Evolutionary conservation across 1,140 invertebrate species (phyloP).

Genomic region (Drosophila funebris): DNA sequence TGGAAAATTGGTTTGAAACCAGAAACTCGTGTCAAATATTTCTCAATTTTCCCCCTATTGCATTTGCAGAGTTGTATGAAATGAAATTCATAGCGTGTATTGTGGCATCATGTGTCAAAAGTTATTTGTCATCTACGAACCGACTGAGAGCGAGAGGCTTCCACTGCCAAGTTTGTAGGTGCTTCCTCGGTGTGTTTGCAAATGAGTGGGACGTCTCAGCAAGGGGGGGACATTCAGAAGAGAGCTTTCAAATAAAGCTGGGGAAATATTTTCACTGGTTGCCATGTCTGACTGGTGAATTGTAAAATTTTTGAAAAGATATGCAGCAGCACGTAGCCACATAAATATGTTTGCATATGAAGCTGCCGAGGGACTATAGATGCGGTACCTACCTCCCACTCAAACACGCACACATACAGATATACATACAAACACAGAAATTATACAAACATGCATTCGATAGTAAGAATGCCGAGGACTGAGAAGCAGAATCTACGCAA

Average conservation of each 20-base stretch:
- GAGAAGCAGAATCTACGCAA: constrained; percentile 14
- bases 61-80: constrained; percentile 13
- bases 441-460: constrained; percentile 17
- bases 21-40: constrained; percentile 13
- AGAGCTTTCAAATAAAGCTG: constrained; percentile 27
- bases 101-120: constrained; percentile 58
- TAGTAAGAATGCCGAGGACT: constrained; percentile 6
- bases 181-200: constrained; percentile 16
- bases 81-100: constrained; percentile 45
- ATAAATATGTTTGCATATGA: constrained; percentile 60
- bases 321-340: constrained; percentile 59
- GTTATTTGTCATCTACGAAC: constrained; percentile 48
- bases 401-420: neutral
- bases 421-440: neutral
- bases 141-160: neutral
- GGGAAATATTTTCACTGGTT: constrained; percentile 37
- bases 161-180: constrained; percentile 3
- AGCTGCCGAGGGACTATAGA: constrained; percentile 16
- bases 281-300: constrained; percentile 36
- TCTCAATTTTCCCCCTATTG: constrained; percentile 35
- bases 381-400: neutral
- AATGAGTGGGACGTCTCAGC: constrained; percentile 19
- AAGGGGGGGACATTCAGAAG: too few relatives aligned
- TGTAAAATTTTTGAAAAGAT: constrained; percentile 58
- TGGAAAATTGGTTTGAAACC: neutral